Evolutionary conservation across 1,140 invertebrate genomes (phyloP).

Genomic region (Limonius californicus): DNA sequence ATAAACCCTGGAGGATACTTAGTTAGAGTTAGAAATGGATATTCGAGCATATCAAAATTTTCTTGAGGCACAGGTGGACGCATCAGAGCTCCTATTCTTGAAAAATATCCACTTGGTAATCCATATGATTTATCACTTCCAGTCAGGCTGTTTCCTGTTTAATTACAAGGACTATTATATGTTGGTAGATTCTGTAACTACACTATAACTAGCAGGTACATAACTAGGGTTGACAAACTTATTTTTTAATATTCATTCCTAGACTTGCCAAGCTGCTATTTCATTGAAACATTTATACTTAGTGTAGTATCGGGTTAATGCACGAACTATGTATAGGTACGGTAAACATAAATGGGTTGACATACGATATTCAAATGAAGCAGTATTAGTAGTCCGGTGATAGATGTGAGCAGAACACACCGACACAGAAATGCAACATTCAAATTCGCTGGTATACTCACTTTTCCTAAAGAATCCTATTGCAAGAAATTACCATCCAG

Average conservation of each 20-base stretch:
- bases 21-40: slow-evolving; percentile 92
- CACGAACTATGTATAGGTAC: neutral
- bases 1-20: slow-evolving; percentile 87
- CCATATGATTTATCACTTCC: slow-evolving; percentile 54
- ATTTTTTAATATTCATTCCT: too few relatives aligned
- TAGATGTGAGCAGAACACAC: slow-evolving; percentile 6
- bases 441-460: slow-evolving; percentile 38
- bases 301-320: too few relatives aligned
- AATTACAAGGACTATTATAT: neutral
- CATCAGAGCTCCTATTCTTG: slow-evolving; percentile 34
- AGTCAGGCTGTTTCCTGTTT: slow-evolving; percentile 64
- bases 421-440: slow-evolving; percentile 33
- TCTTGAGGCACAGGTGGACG: slow-evolving; percentile 40
- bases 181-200: too few relatives aligned
- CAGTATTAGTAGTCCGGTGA: neutral
- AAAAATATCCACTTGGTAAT: slow-evolving; percentile 29
- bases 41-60: slow-evolving; percentile 77
- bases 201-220: too few relatives aligned
- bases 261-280: too few relatives aligned
- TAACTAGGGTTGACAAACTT: too few relatives aligned
- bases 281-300: too few relatives aligned
- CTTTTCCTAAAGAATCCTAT: slow-evolving; percentile 46
- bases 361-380: neutral
- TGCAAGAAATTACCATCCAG: slow-evolving; percentile 34
- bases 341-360: neutral